phyloP scores from a whole-genome alignment of 2,888 invertebrate genomes.

The Drosophila lacicola region DNA sequence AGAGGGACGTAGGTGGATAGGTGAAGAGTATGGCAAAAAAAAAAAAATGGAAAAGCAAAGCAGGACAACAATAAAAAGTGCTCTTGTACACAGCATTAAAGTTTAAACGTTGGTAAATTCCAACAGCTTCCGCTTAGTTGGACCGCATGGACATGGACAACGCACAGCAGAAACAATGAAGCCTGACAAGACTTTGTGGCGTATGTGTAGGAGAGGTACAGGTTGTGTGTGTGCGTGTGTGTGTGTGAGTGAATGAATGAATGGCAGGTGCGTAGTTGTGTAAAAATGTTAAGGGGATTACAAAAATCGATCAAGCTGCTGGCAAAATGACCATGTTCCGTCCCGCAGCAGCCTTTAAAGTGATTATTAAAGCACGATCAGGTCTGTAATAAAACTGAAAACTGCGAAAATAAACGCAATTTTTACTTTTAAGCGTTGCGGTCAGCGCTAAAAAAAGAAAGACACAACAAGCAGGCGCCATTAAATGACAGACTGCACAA shows the following conservation, averaged over 20 bases:
- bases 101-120: slow-evolving; percentile 79
- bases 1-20: slow-evolving; percentile 10
- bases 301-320: slow-evolving; percentile 60
- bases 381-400: slow-evolving; percentile 3
- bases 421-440: slow-evolving; percentile 52
- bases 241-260: slow-evolving; percentile 5
- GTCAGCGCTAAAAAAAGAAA: slow-evolving; percentile 43
- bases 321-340: slow-evolving; percentile 10
- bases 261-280: slow-evolving; percentile 39
- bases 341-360: not conserved
- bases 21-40: slow-evolving; percentile 20
- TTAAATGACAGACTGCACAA: slow-evolving; percentile 1
- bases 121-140: slow-evolving; percentile 78
- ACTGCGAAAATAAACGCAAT: slow-evolving; percentile 32
- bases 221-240: slow-evolving; percentile 1
- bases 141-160: slow-evolving; percentile 46
- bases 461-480: slow-evolving; percentile 26
- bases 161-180: slow-evolving; percentile 44
- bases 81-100: slow-evolving; percentile 77
- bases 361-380: slow-evolving; percentile 30
- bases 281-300: slow-evolving; percentile 54
- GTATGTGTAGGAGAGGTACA: not conserved
- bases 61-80: slow-evolving; percentile 53
- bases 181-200: slow-evolving; percentile 27
- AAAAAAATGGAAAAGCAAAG: slow-evolving; percentile 30